Evolutionary conservation across 2,888 invertebrate genomes (phyloP), one percentile per base, ranked within the genome.

Genomic region (Agrotis exclamationis): DNA sequence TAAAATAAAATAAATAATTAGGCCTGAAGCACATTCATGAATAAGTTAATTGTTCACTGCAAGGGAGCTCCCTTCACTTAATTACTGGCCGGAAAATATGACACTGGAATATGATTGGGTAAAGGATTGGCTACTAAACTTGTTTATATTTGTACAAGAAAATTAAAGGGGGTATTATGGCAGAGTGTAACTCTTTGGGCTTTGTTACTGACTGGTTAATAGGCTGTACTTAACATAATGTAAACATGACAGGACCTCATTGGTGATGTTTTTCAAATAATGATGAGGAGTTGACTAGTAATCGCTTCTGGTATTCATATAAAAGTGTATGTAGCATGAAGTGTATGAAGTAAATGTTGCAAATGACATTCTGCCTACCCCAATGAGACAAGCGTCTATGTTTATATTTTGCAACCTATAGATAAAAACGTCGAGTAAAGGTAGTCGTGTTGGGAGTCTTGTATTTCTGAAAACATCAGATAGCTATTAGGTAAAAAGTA

Each of bases 1-100:
- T 95, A 95, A 95, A 95, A 94, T 95, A 95, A 95, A 95, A 94
- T 95, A 95, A 95, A 95, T 95, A 95, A 95, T 95, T 95, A 94
- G 91, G 90, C 88, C 89, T 82, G 88, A 85, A 86, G 93, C 88
- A 90, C 90, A 92, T 92, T 94, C 94, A 94, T 95, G 95, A 95
- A 95, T 95, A 93, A 95, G 90, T 93, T 93, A 94, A 94, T 92
- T 92, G 92, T 91, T 84, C 90, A 89, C 86, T 93, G 92, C 93
- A 92, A 88, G 89, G 79, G 80, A 74, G 78, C 81, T 78, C 75
- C 85, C 86, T 80, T 80, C 85, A 85, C 89, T 93, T 93, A 91
- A 93, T 93, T 92, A 92, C 90, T 83, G 80, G 87, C 88, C 85
- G 87, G 86, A 88, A 90, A 89, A 90, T 93, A 92, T 92, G 91